A percentile compares a stretch with the other conserved stretches of the same genome.
phyloP scores from a whole-genome alignment of 2,113 vertebrate species.

The Gallinago paraguaiae region DNA sequence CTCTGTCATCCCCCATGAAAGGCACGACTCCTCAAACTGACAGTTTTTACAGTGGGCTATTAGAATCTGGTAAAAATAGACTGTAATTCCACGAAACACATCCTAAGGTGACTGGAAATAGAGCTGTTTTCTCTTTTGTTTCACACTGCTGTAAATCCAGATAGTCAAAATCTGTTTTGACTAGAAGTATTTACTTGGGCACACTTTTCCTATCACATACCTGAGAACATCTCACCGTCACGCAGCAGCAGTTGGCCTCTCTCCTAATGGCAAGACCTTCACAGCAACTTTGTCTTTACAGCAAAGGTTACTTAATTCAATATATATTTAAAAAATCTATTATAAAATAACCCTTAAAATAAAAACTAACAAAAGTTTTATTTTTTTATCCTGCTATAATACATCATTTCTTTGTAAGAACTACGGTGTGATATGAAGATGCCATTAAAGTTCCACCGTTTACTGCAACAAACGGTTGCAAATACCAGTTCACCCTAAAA shows the following conservation, averaged over 20 bases:
- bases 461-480: too few species aligned
- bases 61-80: neutral
- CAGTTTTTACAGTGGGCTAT: neutral
- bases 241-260: neutral
- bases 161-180: neutral
- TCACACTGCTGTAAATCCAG: neutral
- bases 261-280: neutral
- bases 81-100: neutral
- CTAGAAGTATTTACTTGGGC: too few species aligned
- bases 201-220: neutral
- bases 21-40: too few species aligned
- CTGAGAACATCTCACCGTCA: neutral
- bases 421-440: neutral
- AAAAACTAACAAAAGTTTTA: neutral
- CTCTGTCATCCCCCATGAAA: neutral
- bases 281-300: neutral
- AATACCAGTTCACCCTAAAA: neutral
- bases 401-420: neutral
- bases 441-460: too few species aligned
- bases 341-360: neutral
- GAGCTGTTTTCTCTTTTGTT: neutral
- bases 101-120: neutral
- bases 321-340: neutral
- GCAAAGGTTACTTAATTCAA: neutral
- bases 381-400: neutral